Base-by-base conservation (phyloP, 2,113 vertebrate genomes). In the Centropus bengalensis region DNA sequence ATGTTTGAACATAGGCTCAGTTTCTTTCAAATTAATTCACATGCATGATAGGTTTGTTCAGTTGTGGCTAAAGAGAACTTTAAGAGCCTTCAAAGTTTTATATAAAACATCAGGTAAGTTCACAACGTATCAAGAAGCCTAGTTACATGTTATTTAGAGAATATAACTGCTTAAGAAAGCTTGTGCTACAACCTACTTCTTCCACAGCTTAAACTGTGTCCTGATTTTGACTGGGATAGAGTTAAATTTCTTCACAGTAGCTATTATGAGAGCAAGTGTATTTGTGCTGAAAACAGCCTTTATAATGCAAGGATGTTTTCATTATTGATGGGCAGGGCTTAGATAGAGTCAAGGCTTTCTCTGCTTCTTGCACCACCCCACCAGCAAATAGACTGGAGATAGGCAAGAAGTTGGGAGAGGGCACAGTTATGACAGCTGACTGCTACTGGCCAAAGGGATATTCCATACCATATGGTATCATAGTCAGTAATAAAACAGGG, bases 291-390 rank as follows among this genome's bases (percentile, higher is more conserved):
- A 59, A 49, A 49, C 4, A 19, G 15, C 33, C 14, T 33, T 71
- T 19, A 23, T 42, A 62, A 52, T 3, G 23, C 8, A 42, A 2
- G 1, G 11, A 19, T 24, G 15, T 40, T 42, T 42, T 32, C 0
- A 1, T 32, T 18, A 18, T 1, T 42, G 36, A 6, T 54, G 20
- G 42, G 69, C 15, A 13, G 51, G 2, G 5, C 36, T 55, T 13
- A 13, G 14, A 12, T 54, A 59, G 5, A 12, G 44, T 8, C 7
- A 3, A 28, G 40, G 26, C 6, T 27, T 38, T 47, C 45, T 26
- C 63, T 32, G 21, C 21, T 32, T 11, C 42, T 60, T 10, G 12
- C 13, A 1, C 32, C 13, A 3, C 7, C 32, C 49, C 5, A 27
- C 13, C 18, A 75, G 32, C 0, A 2, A 59, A 42, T 5, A 71